Percentiles rank a stretch among this genome's conserved stretches.
phyloP scores from a whole-genome alignment of 2,797 vertebrate species.

The Clarias pachynema region DNA sequence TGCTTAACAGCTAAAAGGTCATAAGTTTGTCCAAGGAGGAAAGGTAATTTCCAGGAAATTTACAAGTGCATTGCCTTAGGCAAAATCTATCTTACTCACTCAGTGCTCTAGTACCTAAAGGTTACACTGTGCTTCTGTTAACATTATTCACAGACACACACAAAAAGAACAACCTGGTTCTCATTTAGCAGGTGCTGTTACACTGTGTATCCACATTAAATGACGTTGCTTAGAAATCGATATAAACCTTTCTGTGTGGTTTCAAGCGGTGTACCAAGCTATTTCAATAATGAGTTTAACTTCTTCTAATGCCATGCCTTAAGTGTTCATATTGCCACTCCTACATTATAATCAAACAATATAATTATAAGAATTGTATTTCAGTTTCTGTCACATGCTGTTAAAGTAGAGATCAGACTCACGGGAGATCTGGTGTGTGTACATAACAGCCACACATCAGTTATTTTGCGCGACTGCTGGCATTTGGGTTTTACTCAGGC shows the following conservation, averaged over 20 bases:
- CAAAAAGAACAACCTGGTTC: not conserved
- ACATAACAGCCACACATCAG: not conserved
- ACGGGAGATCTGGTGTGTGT: not conserved
- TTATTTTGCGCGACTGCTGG: not conserved
- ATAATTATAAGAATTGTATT: not conserved
- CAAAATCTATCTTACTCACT: constrained; percentile 8
- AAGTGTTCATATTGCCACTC: not conserved
- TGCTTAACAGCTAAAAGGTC: constrained; percentile 38
- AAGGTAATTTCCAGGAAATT: constrained; percentile 47
- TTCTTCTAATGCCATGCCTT: not conserved
- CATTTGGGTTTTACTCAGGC: not conserved
- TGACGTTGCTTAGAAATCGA: not conserved
- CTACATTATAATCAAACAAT: not conserved
- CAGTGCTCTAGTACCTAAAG: not conserved
- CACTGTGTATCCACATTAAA: not conserved
- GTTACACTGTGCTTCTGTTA: not conserved
- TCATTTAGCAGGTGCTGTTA: too few relatives aligned
- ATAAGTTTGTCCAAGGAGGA: constrained; percentile 40
- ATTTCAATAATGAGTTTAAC: not conserved
- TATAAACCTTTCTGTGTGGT: not conserved
- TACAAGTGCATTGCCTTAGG: constrained; percentile 27
- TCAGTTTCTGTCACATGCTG: too few relatives aligned
- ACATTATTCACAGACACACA: not conserved
- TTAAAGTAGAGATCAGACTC: not conserved
- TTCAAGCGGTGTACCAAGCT: not conserved